Percentiles rank a stretch among this genome's conserved stretches.
Conservation (phyloP, 2,797 vertebrate genomes). For the Parotocinclus haroldoi region DNA sequence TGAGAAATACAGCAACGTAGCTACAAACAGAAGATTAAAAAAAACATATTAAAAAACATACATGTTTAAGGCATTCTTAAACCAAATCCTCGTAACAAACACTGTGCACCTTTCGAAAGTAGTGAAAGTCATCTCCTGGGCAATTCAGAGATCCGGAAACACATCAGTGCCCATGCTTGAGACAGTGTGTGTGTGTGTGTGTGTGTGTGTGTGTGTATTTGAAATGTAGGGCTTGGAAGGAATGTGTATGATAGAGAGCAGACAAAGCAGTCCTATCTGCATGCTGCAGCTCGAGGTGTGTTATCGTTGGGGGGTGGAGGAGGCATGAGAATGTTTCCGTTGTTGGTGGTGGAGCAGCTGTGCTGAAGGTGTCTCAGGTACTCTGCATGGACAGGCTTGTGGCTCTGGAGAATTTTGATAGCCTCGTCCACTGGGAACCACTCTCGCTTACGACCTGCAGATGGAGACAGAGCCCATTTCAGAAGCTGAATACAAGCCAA, state of each 20-base stretch:
- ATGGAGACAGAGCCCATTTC: constrained; percentile 53
- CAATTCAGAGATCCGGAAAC: constrained; percentile 35
- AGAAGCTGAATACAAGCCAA: neutral
- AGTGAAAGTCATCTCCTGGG: constrained; percentile 35
- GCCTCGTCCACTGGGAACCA: constrained; percentile 99
- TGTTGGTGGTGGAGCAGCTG: constrained; percentile 84
- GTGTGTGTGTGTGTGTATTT: constrained; percentile 18
- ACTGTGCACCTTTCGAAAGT: constrained; percentile 45
- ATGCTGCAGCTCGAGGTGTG: constrained; percentile 77
- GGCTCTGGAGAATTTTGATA: constrained; percentile 93
- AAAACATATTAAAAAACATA: constrained; percentile 32
- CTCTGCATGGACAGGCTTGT: constrained; percentile 96
- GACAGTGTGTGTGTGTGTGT: constrained; percentile 4
- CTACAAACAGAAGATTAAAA: constrained; percentile 57
- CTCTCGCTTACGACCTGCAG: constrained; percentile 92
- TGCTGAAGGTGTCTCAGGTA: constrained; percentile 93
- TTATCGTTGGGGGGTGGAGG: constrained; percentile 79
- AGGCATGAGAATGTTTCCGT: constrained; percentile 88
- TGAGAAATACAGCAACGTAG: neutral
- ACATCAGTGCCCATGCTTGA: constrained; percentile 19
- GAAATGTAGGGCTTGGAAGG: constrained; percentile 23
- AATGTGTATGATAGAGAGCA: constrained; percentile 43
- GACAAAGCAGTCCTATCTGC: constrained; percentile 71
- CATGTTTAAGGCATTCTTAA: constrained; percentile 70
- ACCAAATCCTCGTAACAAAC: constrained; percentile 53